Percentiles rank a stretch among this genome's conserved stretches.
Evolutionary conservation across 2,888 invertebrate genomes (phyloP).

Genomic region (Hypselothyrea guttata): DNA sequence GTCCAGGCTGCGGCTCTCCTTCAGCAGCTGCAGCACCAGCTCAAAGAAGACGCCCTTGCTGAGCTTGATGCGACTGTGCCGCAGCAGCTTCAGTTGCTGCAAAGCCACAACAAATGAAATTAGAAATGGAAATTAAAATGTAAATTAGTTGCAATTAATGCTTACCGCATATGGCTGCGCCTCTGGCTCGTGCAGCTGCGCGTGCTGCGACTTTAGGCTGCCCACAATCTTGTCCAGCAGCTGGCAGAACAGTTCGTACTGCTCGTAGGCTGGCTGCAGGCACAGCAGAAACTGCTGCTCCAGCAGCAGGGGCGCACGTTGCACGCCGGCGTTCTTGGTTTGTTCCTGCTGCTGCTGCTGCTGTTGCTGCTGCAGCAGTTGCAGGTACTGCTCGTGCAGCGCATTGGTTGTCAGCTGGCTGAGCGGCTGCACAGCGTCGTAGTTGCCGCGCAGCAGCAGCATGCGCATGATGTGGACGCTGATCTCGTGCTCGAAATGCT

Average conservation of each 20-base stretch:
- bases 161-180: conserved; percentile 47
- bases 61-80: conserved; percentile 13
- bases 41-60: conserved; percentile 46
- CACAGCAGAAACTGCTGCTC: conserved; percentile 40
- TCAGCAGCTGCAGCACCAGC: conserved; percentile 43
- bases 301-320: neutral
- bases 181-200: conserved; percentile 36
- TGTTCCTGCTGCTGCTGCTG: conserved; percentile 8
- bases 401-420: conserved; percentile 17
- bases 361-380: neutral
- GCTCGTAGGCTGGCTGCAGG: conserved; percentile 43
- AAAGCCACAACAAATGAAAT: neutral
- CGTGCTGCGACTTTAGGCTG: conserved; percentile 43
- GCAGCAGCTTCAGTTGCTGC: conserved; percentile 46
- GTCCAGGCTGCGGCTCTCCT: conserved; percentile 51
- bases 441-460: conserved; percentile 39
- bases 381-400: conserved; percentile 30
- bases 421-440: conserved; percentile 36
- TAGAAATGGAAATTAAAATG: neutral
- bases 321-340: no score
- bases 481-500: conserved; percentile 50
- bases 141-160: neutral
- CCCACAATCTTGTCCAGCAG: conserved; percentile 28
- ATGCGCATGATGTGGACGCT: conserved; percentile 42
- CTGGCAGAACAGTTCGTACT: conserved; percentile 34